phyloP scores from a whole-genome alignment of 2,113 vertebrate species.

The Pleuronectes platessa region DNA sequence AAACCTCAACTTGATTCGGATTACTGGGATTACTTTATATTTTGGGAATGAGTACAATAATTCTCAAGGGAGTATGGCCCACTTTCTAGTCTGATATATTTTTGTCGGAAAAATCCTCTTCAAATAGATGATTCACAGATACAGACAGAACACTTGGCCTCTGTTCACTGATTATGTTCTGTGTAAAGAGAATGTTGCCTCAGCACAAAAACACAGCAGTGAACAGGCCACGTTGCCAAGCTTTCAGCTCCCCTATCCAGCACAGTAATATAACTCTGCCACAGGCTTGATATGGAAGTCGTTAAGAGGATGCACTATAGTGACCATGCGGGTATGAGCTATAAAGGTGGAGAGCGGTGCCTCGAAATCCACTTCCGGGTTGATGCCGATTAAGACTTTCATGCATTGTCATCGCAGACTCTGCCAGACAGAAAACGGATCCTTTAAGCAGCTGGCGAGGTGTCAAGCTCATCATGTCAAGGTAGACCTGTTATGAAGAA shows the following conservation, averaged over 20 bases:
- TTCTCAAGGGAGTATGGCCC: neutral
- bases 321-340: neutral
- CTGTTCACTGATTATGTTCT: neutral
- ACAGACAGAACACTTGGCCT: neutral
- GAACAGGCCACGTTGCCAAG: neutral
- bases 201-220: slow-evolving; percentile 23
- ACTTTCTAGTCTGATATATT: neutral
- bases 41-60: neutral
- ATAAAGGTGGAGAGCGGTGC: neutral
- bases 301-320: slow-evolving; percentile 9
- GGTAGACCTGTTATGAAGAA: slow-evolving; percentile 22
- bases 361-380: slow-evolving; percentile 18
- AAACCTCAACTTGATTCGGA: neutral
- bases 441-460: slow-evolving; percentile 38
- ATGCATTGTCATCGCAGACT: slow-evolving; percentile 7
- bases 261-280: slow-evolving; percentile 7
- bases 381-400: slow-evolving; percentile 33
- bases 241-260: neutral
- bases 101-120: neutral
- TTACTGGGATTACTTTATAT: neutral
- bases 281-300: slow-evolving; percentile 4
- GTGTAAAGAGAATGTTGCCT: neutral
- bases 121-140: neutral
- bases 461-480: slow-evolving; percentile 43
- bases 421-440: slow-evolving; percentile 23